A percentile compares a stretch with the other conserved stretches of the same genome.
phyloP scores from a whole-genome alignment of 2,888 invertebrate species.

The Synergus umbraculus region DNA sequence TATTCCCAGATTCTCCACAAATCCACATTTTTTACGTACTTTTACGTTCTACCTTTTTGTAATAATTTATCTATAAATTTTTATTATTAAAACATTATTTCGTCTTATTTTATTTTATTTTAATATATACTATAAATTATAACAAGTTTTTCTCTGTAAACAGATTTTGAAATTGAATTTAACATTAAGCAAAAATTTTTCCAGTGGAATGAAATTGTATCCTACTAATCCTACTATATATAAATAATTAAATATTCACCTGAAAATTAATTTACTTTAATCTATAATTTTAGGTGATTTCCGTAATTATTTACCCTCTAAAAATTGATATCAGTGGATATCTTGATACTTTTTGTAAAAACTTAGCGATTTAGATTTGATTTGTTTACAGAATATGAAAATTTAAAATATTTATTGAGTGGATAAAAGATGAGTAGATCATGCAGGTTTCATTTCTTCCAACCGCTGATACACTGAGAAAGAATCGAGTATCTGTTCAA shows the following conservation, averaged over 20 bases:
- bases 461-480: background rate
- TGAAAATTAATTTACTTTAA: background rate
- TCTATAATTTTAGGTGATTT: background rate
- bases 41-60: background rate
- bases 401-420: background rate
- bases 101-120: no score
- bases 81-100: background rate
- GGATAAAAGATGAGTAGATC: no score
- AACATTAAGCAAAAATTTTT: no score
- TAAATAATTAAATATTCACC: background rate
- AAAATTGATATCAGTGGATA: background rate
- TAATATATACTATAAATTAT: no score
- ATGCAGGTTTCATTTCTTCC: slow-evolving; percentile 20
- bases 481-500: slow-evolving; percentile 1
- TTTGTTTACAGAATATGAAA: background rate
- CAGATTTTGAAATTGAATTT: background rate
- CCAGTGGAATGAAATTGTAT: no score
- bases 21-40: background rate
- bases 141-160: background rate
- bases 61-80: background rate
- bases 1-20: slow-evolving; percentile 19
- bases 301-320: background rate
- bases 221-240: no score
- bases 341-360: background rate
- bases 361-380: background rate